phyloP scores from a whole-genome alignment of 2,888 invertebrate species.

The Pammene aurita region DNA sequence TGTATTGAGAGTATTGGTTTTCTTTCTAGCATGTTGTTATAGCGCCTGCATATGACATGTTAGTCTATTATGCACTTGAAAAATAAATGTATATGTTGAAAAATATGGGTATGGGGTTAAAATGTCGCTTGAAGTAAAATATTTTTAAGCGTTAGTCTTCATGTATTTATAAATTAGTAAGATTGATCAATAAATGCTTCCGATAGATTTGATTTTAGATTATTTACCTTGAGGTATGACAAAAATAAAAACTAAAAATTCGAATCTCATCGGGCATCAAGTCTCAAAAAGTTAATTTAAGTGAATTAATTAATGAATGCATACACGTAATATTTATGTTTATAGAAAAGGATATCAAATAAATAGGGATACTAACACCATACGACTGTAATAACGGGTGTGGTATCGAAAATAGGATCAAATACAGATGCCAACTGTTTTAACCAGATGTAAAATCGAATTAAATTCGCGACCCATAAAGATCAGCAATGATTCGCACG shows the following conservation, averaged over 20 bases:
- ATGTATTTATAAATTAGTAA: not conserved
- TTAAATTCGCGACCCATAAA: constrained; percentile 28
- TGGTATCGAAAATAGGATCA: constrained; percentile 25
- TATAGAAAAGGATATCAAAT: not conserved
- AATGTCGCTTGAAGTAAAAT: not conserved
- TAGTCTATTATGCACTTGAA: constrained; percentile 6
- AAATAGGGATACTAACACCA: not conserved
- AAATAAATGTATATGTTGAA: not conserved
- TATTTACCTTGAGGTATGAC: no score
- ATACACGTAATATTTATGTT: no score
- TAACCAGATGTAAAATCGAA: constrained; percentile 37
- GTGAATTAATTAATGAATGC: no score
- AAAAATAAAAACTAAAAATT: no score
- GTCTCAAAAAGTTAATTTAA: no score
- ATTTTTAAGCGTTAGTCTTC: not conserved
- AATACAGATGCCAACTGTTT: constrained; percentile 26
- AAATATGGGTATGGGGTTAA: not conserved
- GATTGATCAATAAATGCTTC: no score
- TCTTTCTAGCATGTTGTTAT: constrained; percentile 17
- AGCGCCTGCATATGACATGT: constrained; percentile 17
- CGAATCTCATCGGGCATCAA: no score
- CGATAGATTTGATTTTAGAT: no score
- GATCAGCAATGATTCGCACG: constrained; percentile 36
- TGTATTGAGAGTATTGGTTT: constrained; percentile 34
- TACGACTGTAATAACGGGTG: not conserved